A percentile compares a stretch with the other conserved stretches of the same genome.
Conservation (phyloP, 2,113 vertebrate species). For the Tragelaphus imberbis region DNA sequence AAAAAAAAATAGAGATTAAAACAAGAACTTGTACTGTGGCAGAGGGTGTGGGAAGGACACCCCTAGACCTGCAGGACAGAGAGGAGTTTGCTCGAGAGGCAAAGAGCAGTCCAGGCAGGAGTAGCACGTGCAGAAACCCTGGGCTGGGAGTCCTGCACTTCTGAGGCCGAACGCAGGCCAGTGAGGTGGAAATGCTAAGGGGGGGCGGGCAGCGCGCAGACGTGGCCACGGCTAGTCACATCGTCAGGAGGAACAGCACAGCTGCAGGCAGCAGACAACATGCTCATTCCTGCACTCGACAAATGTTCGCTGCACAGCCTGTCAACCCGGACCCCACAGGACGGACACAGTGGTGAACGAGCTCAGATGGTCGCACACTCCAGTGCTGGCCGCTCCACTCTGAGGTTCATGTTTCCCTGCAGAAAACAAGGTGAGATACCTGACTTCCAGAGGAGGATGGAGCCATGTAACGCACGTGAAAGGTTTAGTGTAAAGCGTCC, state of each 20-base stretch:
- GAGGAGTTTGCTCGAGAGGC: not conserved
- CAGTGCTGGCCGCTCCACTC: too few species aligned
- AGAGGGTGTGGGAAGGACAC: not conserved
- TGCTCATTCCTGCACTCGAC: not conserved
- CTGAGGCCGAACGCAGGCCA: not conserved
- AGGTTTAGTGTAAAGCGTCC: not conserved
- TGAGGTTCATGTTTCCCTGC: not conserved
- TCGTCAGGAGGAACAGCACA: not conserved
- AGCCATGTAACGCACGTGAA: rapidly evolving
- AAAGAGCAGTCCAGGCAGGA: not conserved
- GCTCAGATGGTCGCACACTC: rapidly evolving
- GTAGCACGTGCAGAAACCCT: not conserved
- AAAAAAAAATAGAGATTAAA: not conserved
- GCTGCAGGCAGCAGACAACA: not conserved
- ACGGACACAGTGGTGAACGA: rapidly evolving
- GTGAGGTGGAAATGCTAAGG: too few species aligned
- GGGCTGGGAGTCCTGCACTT: not conserved
- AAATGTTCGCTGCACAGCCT: too few species aligned
- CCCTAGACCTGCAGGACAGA: not conserved
- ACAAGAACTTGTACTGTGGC: not conserved
- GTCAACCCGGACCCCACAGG: not conserved
- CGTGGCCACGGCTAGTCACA: rapidly evolving
- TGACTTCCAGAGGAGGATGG: not conserved
- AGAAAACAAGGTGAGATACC: not conserved
- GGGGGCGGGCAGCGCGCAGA: not conserved